Evolutionary conservation across 2,888 invertebrate species (phyloP).

Genomic region (Harpalus rufipes): DNA sequence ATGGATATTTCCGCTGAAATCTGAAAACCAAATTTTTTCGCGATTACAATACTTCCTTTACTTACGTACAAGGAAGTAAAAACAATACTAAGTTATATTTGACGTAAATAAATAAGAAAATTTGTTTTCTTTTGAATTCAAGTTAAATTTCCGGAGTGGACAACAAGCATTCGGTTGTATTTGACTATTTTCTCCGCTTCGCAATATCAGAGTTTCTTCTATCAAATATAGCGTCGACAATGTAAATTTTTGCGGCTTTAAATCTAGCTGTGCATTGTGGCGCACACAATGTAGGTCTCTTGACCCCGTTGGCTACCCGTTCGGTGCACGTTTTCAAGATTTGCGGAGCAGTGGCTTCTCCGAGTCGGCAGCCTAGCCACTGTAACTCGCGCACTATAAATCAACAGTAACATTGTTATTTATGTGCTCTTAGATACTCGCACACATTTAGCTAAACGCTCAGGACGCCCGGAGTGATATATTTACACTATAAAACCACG

Average conservation of each 20-base stretch:
- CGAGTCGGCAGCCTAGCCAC: slow-evolving; percentile 46
- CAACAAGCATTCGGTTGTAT: neutral
- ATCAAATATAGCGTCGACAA: slow-evolving; percentile 2
- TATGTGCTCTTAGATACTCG: slow-evolving; percentile 60
- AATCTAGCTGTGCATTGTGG: slow-evolving; percentile 40
- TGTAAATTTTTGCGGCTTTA: slow-evolving; percentile 7
- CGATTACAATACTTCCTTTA: no score
- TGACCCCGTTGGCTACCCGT: slow-evolving; percentile 32
- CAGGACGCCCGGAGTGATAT: slow-evolving; percentile 53
- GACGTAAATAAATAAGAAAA: no score
- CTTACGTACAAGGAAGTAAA: no score
- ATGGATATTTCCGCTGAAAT: no score
- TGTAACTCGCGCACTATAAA: slow-evolving; percentile 59
- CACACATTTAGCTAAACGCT: slow-evolving; percentile 62
- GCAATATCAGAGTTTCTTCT: neutral
- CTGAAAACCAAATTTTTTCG: no score
- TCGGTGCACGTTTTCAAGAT: slow-evolving; percentile 55
- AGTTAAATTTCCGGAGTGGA: neutral
- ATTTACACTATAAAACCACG: slow-evolving; percentile 48
- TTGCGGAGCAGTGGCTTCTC: slow-evolving; percentile 61
- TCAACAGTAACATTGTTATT: slow-evolving; percentile 66
- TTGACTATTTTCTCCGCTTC: neutral
- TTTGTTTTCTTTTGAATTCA: no score
- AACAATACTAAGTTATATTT: no score
- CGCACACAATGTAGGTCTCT: slow-evolving; percentile 46